Percentiles rank a stretch among this genome's conserved stretches.
Evolutionary conservation across 2,797 vertebrate genomes (phyloP).

Genomic region (Pangasius sanitwongsei): DNA sequence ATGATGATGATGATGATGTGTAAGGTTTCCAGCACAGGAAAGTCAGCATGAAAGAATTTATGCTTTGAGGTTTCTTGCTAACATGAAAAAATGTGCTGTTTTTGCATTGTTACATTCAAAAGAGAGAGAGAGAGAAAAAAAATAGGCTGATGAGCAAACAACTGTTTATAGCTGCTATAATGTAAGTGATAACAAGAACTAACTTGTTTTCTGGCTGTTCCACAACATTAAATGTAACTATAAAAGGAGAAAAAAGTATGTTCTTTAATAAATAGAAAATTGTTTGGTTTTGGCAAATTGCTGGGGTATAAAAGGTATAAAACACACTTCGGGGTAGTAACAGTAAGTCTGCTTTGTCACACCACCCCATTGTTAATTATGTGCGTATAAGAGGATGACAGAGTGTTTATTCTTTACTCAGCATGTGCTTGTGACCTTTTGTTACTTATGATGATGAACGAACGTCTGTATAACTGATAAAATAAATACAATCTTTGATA

Average conservation of each 20-base stretch:
- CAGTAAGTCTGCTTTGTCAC: background rate
- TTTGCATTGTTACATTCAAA: background rate
- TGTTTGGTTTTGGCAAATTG: background rate
- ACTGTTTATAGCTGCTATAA: background rate
- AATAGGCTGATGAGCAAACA: background rate
- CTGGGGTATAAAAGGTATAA: too few relatives aligned
- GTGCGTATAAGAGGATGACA: background rate
- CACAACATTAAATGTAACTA: background rate
- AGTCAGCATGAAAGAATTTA: background rate
- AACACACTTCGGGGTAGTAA: background rate
- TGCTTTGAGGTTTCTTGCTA: background rate
- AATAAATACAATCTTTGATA: background rate
- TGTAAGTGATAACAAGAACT: background rate
- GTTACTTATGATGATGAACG: background rate
- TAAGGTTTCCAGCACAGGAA: background rate
- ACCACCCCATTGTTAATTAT: background rate
- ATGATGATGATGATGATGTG: background rate
- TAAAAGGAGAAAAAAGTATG: background rate
- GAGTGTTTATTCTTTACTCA: background rate
- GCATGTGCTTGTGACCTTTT: background rate
- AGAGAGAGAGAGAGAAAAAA: too few relatives aligned
- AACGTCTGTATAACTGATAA: background rate
- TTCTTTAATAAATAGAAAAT: too few relatives aligned
- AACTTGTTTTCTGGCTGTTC: background rate
- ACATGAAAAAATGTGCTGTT: background rate